phyloP scores from a whole-genome alignment of 2,888 invertebrate species.

The Hyalella azteca region DNA sequence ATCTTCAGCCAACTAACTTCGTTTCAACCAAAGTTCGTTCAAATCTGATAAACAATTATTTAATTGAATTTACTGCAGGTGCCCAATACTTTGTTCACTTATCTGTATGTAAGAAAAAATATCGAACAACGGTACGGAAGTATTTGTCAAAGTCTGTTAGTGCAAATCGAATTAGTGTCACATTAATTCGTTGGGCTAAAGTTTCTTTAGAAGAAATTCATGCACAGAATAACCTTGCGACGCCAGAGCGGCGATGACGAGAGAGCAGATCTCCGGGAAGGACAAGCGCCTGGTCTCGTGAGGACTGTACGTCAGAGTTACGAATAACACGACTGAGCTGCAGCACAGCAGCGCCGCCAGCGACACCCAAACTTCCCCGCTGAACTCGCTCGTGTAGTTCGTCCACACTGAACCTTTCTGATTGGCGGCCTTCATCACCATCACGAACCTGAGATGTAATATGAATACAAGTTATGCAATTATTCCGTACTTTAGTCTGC shows the following conservation, averaged over 20 bases:
- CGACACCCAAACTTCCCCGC: background rate
- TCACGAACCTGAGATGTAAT: constrained; percentile 25
- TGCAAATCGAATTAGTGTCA: too few relatives aligned
- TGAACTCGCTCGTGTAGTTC: constrained; percentile 30
- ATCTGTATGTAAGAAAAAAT: too few relatives aligned
- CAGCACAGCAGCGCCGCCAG: background rate
- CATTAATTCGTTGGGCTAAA: too few relatives aligned
- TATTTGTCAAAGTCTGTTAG: too few relatives aligned
- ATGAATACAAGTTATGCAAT: too few relatives aligned
- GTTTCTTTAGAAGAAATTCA: too few relatives aligned
- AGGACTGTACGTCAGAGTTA: background rate
- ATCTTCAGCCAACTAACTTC: background rate
- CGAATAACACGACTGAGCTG: background rate
- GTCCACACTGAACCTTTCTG: constrained; percentile 3
- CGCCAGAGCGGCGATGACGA: background rate
- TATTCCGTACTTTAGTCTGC: too few relatives aligned
- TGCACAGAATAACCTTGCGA: constrained; percentile 16
- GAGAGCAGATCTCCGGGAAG: background rate
- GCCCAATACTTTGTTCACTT: too few relatives aligned
- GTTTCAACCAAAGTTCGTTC: background rate
- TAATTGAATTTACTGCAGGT: background rate
- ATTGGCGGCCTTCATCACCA: constrained; percentile 4
- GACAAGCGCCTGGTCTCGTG: background rate
- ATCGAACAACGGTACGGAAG: too few relatives aligned
- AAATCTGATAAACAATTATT: background rate